These are phyloP conservation scores for Gymnobelideus leadbeateri DNA, from an alignment of 2,113 vertebrate genomes.

Conservation along the genomic window DNA sequence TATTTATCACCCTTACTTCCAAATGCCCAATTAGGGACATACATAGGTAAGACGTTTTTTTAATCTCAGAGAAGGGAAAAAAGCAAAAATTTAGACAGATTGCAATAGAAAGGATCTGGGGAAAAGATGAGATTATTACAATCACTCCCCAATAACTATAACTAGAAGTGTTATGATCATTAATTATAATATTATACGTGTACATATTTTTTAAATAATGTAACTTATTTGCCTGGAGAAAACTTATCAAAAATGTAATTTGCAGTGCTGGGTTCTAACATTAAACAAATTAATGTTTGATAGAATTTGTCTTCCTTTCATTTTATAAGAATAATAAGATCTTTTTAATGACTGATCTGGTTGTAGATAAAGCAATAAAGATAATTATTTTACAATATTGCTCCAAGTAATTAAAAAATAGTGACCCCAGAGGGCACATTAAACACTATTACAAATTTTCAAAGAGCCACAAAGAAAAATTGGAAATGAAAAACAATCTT, in stretches of 20 bases:
- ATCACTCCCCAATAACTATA: not conserved
- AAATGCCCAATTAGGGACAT: not conserved
- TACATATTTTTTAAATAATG: constrained; percentile 21
- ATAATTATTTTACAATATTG: constrained; percentile 64
- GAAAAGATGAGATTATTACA: not conserved
- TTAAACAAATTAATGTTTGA: constrained; percentile 2
- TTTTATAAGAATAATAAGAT: not conserved
- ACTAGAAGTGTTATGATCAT: not conserved
- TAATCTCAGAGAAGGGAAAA: not conserved
- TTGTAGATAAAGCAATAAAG: constrained; percentile 50
- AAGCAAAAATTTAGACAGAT: not conserved
- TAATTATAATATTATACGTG: not conserved
- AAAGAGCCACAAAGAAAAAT: not conserved
- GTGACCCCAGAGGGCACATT: constrained; percentile 44
- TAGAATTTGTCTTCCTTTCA: constrained; percentile 3
- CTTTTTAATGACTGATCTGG: constrained; percentile 12
- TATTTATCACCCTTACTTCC: not conserved
- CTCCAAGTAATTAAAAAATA: constrained; percentile 39
- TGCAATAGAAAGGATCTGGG: not conserved
- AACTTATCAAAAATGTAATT: constrained; percentile 1
- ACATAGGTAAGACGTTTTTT: not conserved
- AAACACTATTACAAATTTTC: constrained; percentile 51
- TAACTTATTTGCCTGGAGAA: constrained; percentile 16
- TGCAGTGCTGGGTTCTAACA: constrained; percentile 1
- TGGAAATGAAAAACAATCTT: constrained; percentile 45